Evolutionary conservation across 2,797 vertebrate species (phyloP).

Genomic region (Masticophis lateralis): DNA sequence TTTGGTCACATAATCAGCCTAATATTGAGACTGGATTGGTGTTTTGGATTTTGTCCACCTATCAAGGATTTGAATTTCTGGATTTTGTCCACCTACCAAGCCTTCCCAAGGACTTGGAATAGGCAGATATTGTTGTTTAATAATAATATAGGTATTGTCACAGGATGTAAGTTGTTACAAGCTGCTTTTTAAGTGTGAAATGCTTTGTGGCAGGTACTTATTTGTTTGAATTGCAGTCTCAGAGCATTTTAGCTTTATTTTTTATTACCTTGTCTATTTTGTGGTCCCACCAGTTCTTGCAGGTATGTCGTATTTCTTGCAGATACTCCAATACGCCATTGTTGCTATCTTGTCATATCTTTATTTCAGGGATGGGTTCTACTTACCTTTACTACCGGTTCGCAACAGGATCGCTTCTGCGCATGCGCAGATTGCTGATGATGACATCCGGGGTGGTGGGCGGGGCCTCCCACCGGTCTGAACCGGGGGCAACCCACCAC

Average conservation of each 20-base stretch:
- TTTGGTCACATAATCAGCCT: background rate
- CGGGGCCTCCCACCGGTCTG: no score
- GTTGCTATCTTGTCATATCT: background rate
- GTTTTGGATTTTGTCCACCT: background rate
- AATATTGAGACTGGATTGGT: background rate
- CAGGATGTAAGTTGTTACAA: background rate
- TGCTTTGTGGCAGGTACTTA: background rate
- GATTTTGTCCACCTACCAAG: background rate
- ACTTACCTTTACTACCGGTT: no score
- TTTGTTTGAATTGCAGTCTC: background rate
- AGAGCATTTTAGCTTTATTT: background rate
- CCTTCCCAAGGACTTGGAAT: background rate
- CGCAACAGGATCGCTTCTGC: no score
- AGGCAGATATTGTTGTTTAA: background rate
- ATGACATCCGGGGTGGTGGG: no score
- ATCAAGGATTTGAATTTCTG: background rate
- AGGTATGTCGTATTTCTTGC: background rate
- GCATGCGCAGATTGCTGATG: no score
- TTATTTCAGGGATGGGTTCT: background rate
- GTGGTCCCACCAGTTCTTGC: background rate
- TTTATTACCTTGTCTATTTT: background rate
- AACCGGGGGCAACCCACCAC: no score
- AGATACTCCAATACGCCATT: background rate
- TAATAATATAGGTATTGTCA: background rate
- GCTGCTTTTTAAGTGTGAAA: background rate